These are phyloP conservation scores for Oryzias curvinotus DNA, from an alignment of 2,113 vertebrate species.

Conservation along the genomic window DNA sequence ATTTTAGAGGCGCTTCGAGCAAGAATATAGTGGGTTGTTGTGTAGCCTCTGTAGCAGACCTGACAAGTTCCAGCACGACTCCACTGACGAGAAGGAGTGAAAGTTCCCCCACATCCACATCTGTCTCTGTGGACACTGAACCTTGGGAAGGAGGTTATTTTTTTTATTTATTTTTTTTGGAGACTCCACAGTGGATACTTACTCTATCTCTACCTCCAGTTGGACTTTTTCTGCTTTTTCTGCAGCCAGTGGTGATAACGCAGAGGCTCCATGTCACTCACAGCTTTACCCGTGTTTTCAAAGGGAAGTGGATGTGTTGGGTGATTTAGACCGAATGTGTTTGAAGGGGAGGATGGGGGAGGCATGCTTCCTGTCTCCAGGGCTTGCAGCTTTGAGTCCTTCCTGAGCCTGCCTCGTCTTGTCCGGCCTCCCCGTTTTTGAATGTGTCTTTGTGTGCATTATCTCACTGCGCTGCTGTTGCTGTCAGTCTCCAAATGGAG, in stretches of 20 bases:
- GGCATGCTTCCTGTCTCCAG: constrained; percentile 47
- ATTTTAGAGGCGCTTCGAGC: not conserved
- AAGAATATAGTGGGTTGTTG: not conserved
- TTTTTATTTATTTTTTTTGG: not conserved
- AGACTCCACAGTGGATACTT: too few relatives aligned
- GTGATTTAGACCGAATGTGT: constrained; percentile 22
- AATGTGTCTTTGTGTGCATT: constrained; percentile 14
- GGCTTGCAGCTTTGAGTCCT: constrained; percentile 2
- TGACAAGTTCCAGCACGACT: not conserved
- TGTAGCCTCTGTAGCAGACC: not conserved
- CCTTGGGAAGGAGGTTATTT: not conserved
- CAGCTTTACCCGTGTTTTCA: constrained; percentile 29
- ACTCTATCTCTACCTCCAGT: not conserved
- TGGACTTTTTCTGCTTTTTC: not conserved
- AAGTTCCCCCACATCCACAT: not conserved
- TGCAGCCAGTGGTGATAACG: not conserved
- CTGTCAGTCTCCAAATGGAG: constrained; percentile 30
- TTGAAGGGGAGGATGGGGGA: not conserved
- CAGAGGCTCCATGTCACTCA: not conserved
- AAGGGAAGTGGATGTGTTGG: constrained; percentile 42
- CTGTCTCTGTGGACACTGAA: too few relatives aligned
- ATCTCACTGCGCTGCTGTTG: constrained; percentile 6
- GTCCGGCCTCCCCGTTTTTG: constrained; percentile 10
- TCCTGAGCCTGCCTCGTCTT: constrained; percentile 49
- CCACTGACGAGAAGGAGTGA: not conserved